Base-by-base conservation (phyloP, 2,113 vertebrate genomes). In the Gymnarchus niloticus region DNA sequence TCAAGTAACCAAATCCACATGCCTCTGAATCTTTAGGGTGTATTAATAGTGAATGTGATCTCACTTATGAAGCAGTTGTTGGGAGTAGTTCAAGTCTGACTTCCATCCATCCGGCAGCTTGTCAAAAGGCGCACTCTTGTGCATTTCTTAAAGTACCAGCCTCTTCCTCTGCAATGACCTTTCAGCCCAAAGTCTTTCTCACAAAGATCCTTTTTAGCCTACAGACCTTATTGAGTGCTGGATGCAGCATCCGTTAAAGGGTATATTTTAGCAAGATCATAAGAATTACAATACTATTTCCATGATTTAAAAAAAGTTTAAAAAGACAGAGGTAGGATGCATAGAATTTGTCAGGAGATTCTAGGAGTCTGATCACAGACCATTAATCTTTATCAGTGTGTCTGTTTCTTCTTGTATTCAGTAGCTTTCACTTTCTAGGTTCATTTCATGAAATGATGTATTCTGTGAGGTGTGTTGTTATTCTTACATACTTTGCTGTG, bases 1-100 rank as follows among this genome's bases (percentile, higher is more conserved):
- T 90, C 90, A 87, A 88, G 89, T 92, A 93, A 93, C 88, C 89
- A 90, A 91, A 90, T 88, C 92, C 92, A 93, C 90, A 92, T 93
- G 92, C 87, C 54, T 90, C 52, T 46, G 41, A 19, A 87, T 91
- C 82, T 28, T 48, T 88, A 83, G 81, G 87, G 56, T 85, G 85
- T 88, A 84, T 87, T 76, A 57, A 84, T 88, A 84, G 86, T 78
- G 44, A 46, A 56, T 89, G 56, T 86, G 54, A 69, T 82, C 65
- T 88, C 73, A 81, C 52, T 82, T 86, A 84, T 83, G 52, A 88
- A 77, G 85, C 46, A 48, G 44, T 65, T 87, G 83, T 81, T 56
- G 77, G 61, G 56, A 57, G 57, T 33, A 44, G 12, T 59, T 44
- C 59, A 56, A 57, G 6, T 56, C 21, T 76, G 4, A 56, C 19